Base-by-base conservation (phyloP, 2,888 invertebrate species). In the Zaprionus obscuricornis region DNA sequence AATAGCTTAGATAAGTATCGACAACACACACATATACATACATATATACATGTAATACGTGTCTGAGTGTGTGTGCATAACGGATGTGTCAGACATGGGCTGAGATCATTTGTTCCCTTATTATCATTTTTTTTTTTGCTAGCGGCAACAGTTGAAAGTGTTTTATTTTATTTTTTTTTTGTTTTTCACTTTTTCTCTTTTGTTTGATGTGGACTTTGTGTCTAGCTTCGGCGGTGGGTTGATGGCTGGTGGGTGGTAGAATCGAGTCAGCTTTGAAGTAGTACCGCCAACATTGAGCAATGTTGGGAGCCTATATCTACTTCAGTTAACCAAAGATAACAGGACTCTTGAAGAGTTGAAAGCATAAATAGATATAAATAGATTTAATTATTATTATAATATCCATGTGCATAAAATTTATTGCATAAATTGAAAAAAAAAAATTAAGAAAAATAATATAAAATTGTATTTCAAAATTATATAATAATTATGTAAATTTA, bases 71-170 rank as follows among this genome's bases (percentile, higher is more conserved):
- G 29, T 26, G 36, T 51, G 26, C n/a, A n/a, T n/a, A n/a, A n/a
- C n/a, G n/a, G n/a, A 18, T 62, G 33, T 57, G 58, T 54, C 59
- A 66, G 52, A 47, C 59, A 59, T 31, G 58, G 63, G 29, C 67
- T 54, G 77, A 78, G 77, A 78, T 78, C 77, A 59, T 64, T 59
- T 77, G 46, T 65, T 54, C 85, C 43, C 58, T 66, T 68, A n/a
- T n/a, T n/a, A n/a, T n/a, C n/a, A n/a, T n/a, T n/a, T n/a, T n/a
- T n/a, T n/a, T 71, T 75, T 26, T 40, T 34, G 37, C 34, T n/a
- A 29, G 55, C 75, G 75, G 81, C 60, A 84, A 75, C 51, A 71
- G 63, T 84, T 83, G 50, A 64, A 83, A 84, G 84, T 51, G 33
- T 8, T 42, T n/a, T n/a, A n/a, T n/a, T n/a, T n/a, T n/a, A n/a